Base-by-base conservation (phyloP, 2,888 invertebrate genomes). In the Sarcophaga carnaria region DNA sequence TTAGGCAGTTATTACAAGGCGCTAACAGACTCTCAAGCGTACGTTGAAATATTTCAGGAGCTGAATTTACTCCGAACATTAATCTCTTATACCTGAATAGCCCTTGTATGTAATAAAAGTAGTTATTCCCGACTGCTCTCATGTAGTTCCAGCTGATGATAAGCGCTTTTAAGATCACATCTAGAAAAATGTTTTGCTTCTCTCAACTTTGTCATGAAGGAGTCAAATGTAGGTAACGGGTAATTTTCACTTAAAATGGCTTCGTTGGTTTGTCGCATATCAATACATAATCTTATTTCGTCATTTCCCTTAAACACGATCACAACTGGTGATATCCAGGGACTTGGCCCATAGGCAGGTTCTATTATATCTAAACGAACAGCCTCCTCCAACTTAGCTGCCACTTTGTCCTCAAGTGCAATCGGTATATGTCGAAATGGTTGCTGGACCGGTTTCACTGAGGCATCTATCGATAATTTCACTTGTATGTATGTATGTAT, bases 1-100 rank as follows among this genome's bases (percentile, higher is more conserved):
- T 91, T 12, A 90, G 60, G 27, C 89, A 88, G 45, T 90, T 90
- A 71, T 89, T 81, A 78, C 91, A 91, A 37, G 84, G 49, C 4
- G 90, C 81, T 63, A 92, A 80, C 0, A 90, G 90, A 47, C 88
- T 89, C 86, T 91, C 89, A 66, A 91, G 87, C 6, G 87, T 88
- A 70, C 89, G 72, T 84, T 92, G 91, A 69, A 89, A 87, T 27
- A 88, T 89, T 78, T 88, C 88, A 6, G 89, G 88, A 0, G 88
- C 88, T 88, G 91, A 92, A 47, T 91, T 91, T 2, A 92, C 90
- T 0, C 92, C 92, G 74, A 93, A 93, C 90, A 92, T 90, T 6
- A 92, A 63, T 11, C 92, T 85, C 83, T 93, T 92, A 22, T 22
- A 22, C 22, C 22, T 22, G 22, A 89, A 92, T 37, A 88, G 22